These are phyloP conservation scores for Nycticryphes semicollaris DNA, from an alignment of 2,113 vertebrate genomes.

Conservation along the genomic window DNA sequence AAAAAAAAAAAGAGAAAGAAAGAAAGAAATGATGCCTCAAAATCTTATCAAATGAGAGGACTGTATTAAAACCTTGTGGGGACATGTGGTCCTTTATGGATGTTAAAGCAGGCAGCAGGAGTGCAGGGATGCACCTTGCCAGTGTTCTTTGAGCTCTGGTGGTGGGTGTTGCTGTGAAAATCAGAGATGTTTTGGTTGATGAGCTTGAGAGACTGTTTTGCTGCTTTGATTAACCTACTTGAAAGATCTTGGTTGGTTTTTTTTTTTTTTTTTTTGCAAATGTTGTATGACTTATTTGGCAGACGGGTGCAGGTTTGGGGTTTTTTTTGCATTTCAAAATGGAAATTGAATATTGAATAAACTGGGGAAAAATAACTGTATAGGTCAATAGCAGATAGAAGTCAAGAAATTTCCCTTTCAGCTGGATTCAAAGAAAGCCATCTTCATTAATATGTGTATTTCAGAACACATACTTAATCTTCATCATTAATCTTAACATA, in stretches of 20 bases:
- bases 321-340: neutral
- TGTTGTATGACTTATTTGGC: neutral
- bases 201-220: neutral
- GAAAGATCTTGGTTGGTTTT: neutral
- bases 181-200: neutral
- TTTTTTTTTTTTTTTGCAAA: neutral
- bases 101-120: neutral
- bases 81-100: neutral
- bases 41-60: neutral
- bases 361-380: neutral
- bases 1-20: neutral
- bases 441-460: neutral
- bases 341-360: neutral
- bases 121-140: neutral
- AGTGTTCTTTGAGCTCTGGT: neutral
- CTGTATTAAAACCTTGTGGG: neutral
- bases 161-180: neutral
- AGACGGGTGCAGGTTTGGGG: neutral
- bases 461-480: neutral
- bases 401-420: neutral
- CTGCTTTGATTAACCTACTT: neutral
- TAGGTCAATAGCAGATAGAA: neutral
- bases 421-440: fast-evolving
- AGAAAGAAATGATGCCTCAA: neutral
- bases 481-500: neutral